Percentiles rank a stretch among this genome's conserved stretches.
Conservation (phyloP, 2,797 vertebrate genomes). For the Pangasius macronema region DNA sequence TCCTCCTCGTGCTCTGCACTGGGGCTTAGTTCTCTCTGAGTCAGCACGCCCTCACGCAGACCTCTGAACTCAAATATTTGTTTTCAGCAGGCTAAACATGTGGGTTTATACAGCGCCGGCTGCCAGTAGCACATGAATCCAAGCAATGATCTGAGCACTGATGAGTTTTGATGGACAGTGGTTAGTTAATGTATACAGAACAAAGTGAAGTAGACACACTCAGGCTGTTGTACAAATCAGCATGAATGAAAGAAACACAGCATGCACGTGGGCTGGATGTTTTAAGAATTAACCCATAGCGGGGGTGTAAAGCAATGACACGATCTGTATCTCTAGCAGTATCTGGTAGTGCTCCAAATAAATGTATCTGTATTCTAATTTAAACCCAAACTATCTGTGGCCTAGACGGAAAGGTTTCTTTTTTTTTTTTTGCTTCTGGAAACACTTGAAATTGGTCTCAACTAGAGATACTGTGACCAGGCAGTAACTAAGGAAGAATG, state of each 20-base stretch:
- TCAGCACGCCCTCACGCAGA: constrained; percentile 49
- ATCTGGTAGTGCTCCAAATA: neutral
- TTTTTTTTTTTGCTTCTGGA: neutral
- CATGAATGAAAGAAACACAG: constrained; percentile 3
- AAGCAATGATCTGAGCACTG: constrained; percentile 15
- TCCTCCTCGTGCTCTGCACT: constrained; percentile 52
- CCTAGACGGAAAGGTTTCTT: neutral
- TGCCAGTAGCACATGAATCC: constrained; percentile 33
- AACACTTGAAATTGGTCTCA: neutral
- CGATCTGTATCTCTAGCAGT: neutral
- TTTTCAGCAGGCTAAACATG: constrained; percentile 44
- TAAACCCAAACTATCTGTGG: neutral
- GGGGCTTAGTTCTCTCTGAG: constrained; percentile 43
- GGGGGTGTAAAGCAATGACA: neutral
- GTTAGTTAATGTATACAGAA: constrained; percentile 12
- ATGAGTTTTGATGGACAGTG: constrained; percentile 13
- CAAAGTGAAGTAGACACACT: neutral
- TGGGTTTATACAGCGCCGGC: constrained; percentile 17
- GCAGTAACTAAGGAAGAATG: neutral
- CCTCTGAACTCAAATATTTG: constrained; percentile 47
- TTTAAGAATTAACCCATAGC: constrained; percentile 6
- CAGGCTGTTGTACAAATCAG: constrained; percentile 5
- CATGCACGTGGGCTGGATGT: neutral
- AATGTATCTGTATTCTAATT: neutral
- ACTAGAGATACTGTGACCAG: neutral